Percentiles rank a stretch among this genome's conserved stretches.
Conservation (phyloP, 2,888 invertebrate species). For the Leucophenga montana region DNA sequence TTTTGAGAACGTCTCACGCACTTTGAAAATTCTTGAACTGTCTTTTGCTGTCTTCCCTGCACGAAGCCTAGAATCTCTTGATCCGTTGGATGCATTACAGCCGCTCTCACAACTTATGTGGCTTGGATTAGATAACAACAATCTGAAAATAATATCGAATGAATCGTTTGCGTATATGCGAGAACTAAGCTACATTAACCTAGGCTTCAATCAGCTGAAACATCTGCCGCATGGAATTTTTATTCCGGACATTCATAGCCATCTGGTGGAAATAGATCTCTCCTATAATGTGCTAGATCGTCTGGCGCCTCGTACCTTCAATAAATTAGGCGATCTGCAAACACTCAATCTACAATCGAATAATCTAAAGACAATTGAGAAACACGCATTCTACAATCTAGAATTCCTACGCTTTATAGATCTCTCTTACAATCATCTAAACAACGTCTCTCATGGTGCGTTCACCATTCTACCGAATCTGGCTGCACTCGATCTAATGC, state of each 20-base stretch:
- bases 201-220: constrained; percentile 88
- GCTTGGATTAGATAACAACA: constrained; percentile 91
- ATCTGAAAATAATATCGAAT: constrained; percentile 82
- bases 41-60: constrained; percentile 86
- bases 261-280: constrained; percentile 84
- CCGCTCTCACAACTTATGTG: constrained; percentile 84
- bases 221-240: constrained; percentile 81
- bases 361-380: constrained; percentile 81
- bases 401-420: constrained; percentile 86
- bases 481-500: constrained; percentile 85
- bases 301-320: constrained; percentile 81
- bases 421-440: constrained; percentile 86
- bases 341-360: constrained; percentile 87
- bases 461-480: constrained; percentile 85
- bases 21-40: constrained; percentile 87
- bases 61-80: constrained; percentile 72
- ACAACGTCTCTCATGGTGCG: constrained; percentile 81
- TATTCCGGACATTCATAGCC: constrained; percentile 80
- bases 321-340: constrained; percentile 81
- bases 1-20: constrained; percentile 83
- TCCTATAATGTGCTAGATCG: constrained; percentile 85
- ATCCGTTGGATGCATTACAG: constrained; percentile 84
- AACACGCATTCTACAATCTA: constrained; percentile 84
- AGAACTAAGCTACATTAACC: constrained; percentile 85
- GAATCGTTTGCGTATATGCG: constrained; percentile 82